Evolutionary conservation across 2,888 invertebrate genomes (phyloP).

Genomic region (Drosophila anomelani): DNA sequence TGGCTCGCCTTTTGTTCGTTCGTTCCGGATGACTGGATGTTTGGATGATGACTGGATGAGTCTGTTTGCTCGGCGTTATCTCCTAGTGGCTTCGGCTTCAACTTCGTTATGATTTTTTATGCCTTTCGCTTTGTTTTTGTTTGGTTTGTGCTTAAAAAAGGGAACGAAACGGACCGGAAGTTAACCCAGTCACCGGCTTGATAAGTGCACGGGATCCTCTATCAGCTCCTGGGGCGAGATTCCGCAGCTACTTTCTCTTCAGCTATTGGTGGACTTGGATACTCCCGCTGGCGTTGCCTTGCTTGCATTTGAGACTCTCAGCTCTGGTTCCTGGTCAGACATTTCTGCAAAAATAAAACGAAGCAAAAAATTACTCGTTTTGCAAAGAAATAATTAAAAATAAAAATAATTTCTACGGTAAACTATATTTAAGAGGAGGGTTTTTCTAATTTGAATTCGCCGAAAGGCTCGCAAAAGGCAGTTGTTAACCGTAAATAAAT

Average conservation of each 20-base stretch:
- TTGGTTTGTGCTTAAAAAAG: constrained; percentile 20
- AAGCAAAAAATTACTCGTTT: constrained; percentile 2
- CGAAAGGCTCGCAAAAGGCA: too few species aligned
- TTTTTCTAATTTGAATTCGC: too few species aligned
- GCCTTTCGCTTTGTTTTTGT: neutral
- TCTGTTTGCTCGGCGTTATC: constrained; percentile 3
- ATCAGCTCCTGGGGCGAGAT: constrained; percentile 31
- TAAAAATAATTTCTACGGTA: too few species aligned
- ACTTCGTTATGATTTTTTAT: neutral
- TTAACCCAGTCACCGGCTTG: constrained; percentile 20
- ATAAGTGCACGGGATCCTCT: constrained; percentile 11
- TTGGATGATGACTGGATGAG: constrained; percentile 6
- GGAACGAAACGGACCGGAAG: constrained; percentile 28
- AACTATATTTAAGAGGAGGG: too few species aligned
- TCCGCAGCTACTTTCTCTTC: constrained; percentile 14
- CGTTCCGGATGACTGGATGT: constrained; percentile 22
- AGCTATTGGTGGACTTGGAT: constrained; percentile 51
- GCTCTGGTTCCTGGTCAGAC: constrained; percentile 62
- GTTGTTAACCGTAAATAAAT: too few species aligned
- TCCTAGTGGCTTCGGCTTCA: constrained; percentile 3
- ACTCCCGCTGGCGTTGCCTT: constrained; percentile 49
- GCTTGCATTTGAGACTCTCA: constrained; percentile 57
- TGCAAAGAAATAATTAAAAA: neutral
- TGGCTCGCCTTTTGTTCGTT: constrained; percentile 28
- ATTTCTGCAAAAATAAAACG: constrained; percentile 54